Percentiles rank a stretch among this genome's conserved stretches.
Conservation (phyloP, 2,113 vertebrate genomes). For the Cynoglossus semilaevis region DNA sequence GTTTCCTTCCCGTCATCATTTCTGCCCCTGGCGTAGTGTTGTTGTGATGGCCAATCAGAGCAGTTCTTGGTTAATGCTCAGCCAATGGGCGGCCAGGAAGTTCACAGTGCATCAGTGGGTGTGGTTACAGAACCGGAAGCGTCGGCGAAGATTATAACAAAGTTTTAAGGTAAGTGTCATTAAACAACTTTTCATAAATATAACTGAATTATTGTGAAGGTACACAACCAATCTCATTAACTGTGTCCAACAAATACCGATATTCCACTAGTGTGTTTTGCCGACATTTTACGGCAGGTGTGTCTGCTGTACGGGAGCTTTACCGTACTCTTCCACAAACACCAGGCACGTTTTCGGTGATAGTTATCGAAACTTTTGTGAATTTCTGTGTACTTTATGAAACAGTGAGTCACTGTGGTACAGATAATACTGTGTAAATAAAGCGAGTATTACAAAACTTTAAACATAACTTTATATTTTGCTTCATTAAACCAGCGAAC, state of each 20-base stretch:
- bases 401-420: background rate
- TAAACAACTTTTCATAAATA: too few species aligned
- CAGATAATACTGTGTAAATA: too few species aligned
- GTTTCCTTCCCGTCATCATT: conserved; percentile 56
- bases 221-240: too few species aligned
- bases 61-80: background rate
- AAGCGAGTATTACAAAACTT: too few species aligned
- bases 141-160: conserved; percentile 46
- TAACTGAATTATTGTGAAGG: too few species aligned
- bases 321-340: conserved; percentile 3
- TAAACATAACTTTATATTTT: too few species aligned
- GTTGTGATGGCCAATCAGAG: conserved; percentile 50
- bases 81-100: conserved; percentile 50
- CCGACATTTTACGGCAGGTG: conserved; percentile 30
- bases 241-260: too few species aligned
- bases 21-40: conserved; percentile 1
- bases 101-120: conserved; percentile 33
- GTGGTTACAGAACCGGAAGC: conserved; percentile 53
- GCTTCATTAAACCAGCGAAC: too few species aligned
- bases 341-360: background rate
- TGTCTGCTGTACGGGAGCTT: conserved; percentile 33
- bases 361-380: background rate
- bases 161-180: conserved; percentile 66
- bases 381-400: background rate
- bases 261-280: background rate